Evolutionary conservation across 2,888 invertebrate species (phyloP), one percentile per base, ranked within the genome.

Genomic region (Diplolepis rosae): DNA sequence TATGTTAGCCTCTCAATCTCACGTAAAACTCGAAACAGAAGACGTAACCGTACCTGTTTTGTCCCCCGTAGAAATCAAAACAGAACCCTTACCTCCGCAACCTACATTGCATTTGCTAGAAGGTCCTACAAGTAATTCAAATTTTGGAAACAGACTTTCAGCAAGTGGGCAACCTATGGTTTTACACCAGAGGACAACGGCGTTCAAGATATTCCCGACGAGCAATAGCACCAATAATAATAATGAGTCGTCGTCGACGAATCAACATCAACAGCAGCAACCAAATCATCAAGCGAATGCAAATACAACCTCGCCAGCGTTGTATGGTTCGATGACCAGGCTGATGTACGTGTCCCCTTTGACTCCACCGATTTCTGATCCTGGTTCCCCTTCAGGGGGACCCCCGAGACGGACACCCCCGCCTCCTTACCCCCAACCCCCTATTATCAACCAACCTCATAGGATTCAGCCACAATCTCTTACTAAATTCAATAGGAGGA

Each of bases 331-430:
- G 78, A 91, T 91, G 88, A 90, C 92, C 73, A 90, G 93, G 85
- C 89, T 93, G 79, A 92, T 95, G 91, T 95, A 95, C 89, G 95
- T 94, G 88, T 94, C 95, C 50, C 96, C 96, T 50, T 90, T 96
- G 83, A 96, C 96, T 79, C 96, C 96, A 50, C 96, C 96, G 78
- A 95, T 94, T 87, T 96, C 96, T 70, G 96, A 96, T 87, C 96
- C 96, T 73, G 96, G 95, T 76, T 95, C 95, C 81, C 95, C 95
- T 11, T 85, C 83, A 74, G 89, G 91, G 88, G 92, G 91, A 71
- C 92, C 93, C 75, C 93, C 91, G 75, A 90, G 94, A 71, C 91
- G 94, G 83, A 94, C 95, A 71, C 95, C 95, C 73, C 95, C 95
- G 65, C 94, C 94, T 67, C 95, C 95, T 18, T 95, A 95, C 88